phyloP scores from a whole-genome alignment of 2,797 vertebrate genomes.

The Setipinna tenuifilis region DNA sequence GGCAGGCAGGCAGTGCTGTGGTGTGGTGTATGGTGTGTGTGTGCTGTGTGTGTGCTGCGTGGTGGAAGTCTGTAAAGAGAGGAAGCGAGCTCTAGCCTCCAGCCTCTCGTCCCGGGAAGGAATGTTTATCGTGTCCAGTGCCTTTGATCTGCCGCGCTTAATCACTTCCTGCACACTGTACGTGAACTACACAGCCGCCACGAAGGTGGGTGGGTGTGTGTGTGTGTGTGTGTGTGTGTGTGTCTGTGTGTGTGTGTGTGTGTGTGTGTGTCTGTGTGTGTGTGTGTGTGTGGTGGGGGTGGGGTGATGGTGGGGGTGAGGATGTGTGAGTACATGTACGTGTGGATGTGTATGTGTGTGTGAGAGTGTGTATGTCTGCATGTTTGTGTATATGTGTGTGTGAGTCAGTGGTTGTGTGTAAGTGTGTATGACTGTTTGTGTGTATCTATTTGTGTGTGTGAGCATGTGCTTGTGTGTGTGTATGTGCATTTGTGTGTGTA shows the following conservation, averaged over 20 bases:
- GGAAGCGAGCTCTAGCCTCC: slow-evolving; percentile 79
- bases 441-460: neutral
- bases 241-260: neutral
- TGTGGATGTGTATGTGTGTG: neutral
- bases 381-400: neutral
- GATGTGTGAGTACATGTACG: neutral
- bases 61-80: slow-evolving; percentile 76
- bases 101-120: slow-evolving; percentile 74
- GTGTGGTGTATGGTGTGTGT: neutral
- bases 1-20: neutral
- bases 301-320: neutral
- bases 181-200: slow-evolving; percentile 71
- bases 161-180: slow-evolving; percentile 85
- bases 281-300: neutral
- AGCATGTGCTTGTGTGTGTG: neutral
- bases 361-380: neutral
- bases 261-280: neutral
- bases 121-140: slow-evolving; percentile 83
- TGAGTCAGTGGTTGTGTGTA: neutral
- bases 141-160: slow-evolving; percentile 85
- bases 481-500: neutral
- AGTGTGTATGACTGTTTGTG: neutral
- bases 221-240: neutral
- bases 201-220: slow-evolving; percentile 41
- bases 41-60: slow-evolving; percentile 56